Conservation (phyloP, 2,888 invertebrate genomes). For the Drosophila rellima region DNA sequence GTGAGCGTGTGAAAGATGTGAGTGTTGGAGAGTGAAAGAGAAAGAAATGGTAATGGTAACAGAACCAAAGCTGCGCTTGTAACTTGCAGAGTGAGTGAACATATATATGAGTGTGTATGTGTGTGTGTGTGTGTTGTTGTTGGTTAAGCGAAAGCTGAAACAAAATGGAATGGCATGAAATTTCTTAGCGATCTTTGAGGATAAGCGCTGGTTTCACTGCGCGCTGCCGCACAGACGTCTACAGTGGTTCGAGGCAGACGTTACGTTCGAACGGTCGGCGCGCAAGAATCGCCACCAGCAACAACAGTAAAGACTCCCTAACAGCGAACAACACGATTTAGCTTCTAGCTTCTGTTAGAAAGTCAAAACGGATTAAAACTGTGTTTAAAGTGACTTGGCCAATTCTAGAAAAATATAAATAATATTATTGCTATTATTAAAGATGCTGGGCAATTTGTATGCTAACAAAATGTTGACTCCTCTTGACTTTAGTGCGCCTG, state of each 20-base stretch:
- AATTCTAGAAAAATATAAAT: slow-evolving; percentile 1
- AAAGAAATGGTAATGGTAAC: slow-evolving; percentile 54
- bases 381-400: slow-evolving; percentile 1
- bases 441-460: slow-evolving; percentile 9
- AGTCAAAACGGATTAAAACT: slow-evolving; percentile 1
- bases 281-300: slow-evolving; percentile 67
- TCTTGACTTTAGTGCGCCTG: slow-evolving; percentile 60
- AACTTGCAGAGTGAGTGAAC: slow-evolving; percentile 21
- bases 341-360: slow-evolving; percentile 5
- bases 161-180: slow-evolving; percentile 80
- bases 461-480: slow-evolving; percentile 68
- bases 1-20: slow-evolving; percentile 12
- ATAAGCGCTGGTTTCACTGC: slow-evolving; percentile 83
- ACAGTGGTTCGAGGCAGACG: slow-evolving; percentile 84
- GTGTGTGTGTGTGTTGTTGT: slow-evolving; percentile 34
- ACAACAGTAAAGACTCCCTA: slow-evolving; percentile 17
- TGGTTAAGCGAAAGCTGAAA: slow-evolving; percentile 74
- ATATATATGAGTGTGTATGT: slow-evolving; percentile 14
- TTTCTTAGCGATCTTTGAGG: slow-evolving; percentile 83
- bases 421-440: neutral
- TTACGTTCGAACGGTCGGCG: slow-evolving; percentile 79
- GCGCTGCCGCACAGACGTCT: slow-evolving; percentile 84
- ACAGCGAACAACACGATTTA: slow-evolving; percentile 33
- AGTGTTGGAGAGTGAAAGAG: slow-evolving; percentile 18
- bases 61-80: slow-evolving; percentile 57